These are phyloP conservation scores for Hyla sarda DNA, from an alignment of 2,113 vertebrate species.

Conservation along the genomic window DNA sequence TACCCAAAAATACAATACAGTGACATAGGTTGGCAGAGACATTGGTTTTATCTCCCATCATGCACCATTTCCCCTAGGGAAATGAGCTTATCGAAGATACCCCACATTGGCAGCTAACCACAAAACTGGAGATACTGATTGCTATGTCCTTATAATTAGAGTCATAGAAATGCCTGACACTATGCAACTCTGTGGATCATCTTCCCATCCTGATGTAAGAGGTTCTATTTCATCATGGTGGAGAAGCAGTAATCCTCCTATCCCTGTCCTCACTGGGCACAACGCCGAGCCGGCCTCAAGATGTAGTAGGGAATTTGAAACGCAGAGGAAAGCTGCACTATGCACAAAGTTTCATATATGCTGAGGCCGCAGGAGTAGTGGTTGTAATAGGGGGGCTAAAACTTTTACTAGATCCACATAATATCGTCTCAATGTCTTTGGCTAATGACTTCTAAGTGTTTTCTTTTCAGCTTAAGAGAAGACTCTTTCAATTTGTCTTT, in stretches of 20 bases:
- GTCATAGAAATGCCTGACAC: conserved; percentile 34
- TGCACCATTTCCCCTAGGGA: neutral
- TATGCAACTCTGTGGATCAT: neutral
- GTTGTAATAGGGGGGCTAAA: neutral
- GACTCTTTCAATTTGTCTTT: conserved; percentile 61
- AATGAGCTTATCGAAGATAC: neutral
- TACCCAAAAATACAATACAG: no score
- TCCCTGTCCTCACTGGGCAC: neutral
- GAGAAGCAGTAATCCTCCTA: conserved; percentile 1
- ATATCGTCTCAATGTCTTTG: neutral
- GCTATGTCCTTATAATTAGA: neutral
- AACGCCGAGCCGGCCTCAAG: neutral
- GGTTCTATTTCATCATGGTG: conserved; percentile 7
- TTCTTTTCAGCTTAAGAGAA: neutral
- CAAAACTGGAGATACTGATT: neutral
- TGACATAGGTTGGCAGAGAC: no score
- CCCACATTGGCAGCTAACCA: neutral
- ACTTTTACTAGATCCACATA: conserved; percentile 23
- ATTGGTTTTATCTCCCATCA: neutral
- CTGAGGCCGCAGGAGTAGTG: neutral
- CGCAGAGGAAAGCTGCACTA: neutral
- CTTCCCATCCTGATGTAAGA: conserved; percentile 19
- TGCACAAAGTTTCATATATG: neutral
- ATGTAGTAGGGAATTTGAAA: conserved; percentile 30
- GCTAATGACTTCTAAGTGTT: conserved; percentile 56